Evolutionary conservation across 1,140 invertebrate genomes (phyloP).

Genomic region (Piezodorus guildinii): DNA sequence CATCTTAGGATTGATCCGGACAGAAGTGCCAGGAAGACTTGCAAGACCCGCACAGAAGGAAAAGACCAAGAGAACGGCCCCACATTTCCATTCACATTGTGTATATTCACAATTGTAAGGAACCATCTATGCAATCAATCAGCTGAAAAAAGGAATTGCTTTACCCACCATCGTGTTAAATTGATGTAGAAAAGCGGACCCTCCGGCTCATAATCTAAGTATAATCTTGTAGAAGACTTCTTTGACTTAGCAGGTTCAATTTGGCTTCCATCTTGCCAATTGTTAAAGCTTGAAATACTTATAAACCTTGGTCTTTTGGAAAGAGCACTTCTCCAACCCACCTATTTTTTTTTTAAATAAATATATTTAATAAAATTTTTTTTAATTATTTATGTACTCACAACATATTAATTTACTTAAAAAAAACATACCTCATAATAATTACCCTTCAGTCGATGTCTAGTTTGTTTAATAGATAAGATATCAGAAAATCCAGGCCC

Average conservation of each 20-base stretch:
- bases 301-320: slow-evolving; percentile 39
- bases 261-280: slow-evolving; percentile 50
- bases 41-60: no score
- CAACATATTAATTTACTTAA: no score
- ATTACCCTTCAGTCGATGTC: slow-evolving; percentile 42
- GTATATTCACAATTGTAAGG: no score
- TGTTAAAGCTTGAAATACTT: slow-evolving; percentile 47
- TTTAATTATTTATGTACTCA: slow-evolving; percentile 14
- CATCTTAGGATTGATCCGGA: no score
- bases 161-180: slow-evolving; percentile 45
- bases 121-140: no score
- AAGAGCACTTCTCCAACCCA: slow-evolving; percentile 42
- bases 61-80: no score
- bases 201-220: slow-evolving; percentile 45
- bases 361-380: slow-evolving; percentile 37
- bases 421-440: slow-evolving; percentile 28
- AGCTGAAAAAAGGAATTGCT: slow-evolving; percentile 22
- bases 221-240: slow-evolving; percentile 37
- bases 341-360: slow-evolving; percentile 3
- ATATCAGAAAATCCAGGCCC: slow-evolving; percentile 48
- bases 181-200: slow-evolving; percentile 45
- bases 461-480: slow-evolving; percentile 37
- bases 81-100: no score
- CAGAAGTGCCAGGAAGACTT: no score
- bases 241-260: slow-evolving; percentile 45